Base-by-base conservation (phyloP, 23 tunicate species). In the Trididemnum miniatum region DNA sequence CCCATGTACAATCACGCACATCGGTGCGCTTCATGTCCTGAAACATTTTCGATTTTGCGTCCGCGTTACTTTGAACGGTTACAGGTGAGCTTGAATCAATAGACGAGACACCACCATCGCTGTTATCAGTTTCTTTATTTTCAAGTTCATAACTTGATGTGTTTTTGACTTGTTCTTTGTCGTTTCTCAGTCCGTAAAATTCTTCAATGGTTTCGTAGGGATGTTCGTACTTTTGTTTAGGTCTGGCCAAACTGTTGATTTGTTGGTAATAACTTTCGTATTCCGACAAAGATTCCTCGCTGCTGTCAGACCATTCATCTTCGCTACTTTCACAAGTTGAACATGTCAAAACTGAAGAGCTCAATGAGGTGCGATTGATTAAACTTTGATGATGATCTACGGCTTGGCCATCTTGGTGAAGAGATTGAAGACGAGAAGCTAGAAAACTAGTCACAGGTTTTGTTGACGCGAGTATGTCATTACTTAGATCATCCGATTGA, bases 1-100 rank as follows among this genome's bases (percentile, higher is more conserved):
- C 63, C 84, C 84, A 80, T 5, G 76, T 80, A 29, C 84, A 65
- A n/a, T 65, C 76, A 7, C 26, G 12, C 4, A 24, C 75, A 24
- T 67, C 9, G n/a, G 20, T 31, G 38, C 12, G 4, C 9, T 33
- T 31, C 38, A 67, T 31, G 15, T 67, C 75, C 18, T 31, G 38
- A 67, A 67, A 67, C 9, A 3, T 67, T 32, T 67, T 67, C 67
- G n/a, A 62, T 32, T 67, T 67, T 32, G 25, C 5, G 26, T 24
- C 29, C 26, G 29, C 15, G n/a, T 62, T 62, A 26, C 5, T 3
- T 3, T 62, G 15, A 18, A 62, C 29, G 26, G 67, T 26, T 12
- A 12, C 5, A 24, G 4, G 5, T 20, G 4, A 3, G 3, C 25
- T 12, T 20, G 26, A 4, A 12, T 62, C 67, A 44, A 15, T 7